phyloP scores from a whole-genome alignment of 2,113 vertebrate species.

The Odontesthes bonariensis region DNA sequence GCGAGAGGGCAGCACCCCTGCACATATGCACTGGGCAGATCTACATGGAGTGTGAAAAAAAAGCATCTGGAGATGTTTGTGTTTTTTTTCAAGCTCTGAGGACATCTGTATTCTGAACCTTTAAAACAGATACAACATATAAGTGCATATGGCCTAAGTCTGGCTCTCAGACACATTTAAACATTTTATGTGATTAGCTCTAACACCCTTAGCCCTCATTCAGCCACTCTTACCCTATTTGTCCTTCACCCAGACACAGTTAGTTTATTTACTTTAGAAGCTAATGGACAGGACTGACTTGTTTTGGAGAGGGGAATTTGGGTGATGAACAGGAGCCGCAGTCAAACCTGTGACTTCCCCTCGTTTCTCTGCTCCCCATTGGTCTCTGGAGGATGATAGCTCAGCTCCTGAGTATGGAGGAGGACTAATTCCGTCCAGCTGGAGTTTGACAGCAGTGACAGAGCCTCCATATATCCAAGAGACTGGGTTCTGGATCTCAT shows the following conservation, averaged over 20 bases:
- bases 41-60: constrained; percentile 1
- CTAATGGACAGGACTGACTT: constrained; percentile 54
- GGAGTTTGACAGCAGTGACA: constrained; percentile 62
- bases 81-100: background rate
- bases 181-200: constrained; percentile 35
- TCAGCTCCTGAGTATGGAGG: constrained; percentile 45
- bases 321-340: constrained; percentile 62
- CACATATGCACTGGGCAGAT: constrained; percentile 18
- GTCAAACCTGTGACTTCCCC: constrained; percentile 44
- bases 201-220: constrained; percentile 9
- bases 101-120: background rate
- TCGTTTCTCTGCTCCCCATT: constrained; percentile 50
- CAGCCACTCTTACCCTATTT: constrained; percentile 8
- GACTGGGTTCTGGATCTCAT: constrained; percentile 59
- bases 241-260: constrained; percentile 9
- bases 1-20: constrained; percentile 13
- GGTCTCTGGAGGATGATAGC: constrained; percentile 64
- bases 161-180: constrained; percentile 23
- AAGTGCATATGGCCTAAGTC: background rate
- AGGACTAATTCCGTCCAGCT: constrained; percentile 77
- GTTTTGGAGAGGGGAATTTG: constrained; percentile 17
- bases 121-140: background rate
- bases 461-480: constrained; percentile 69
- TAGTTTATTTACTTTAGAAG: constrained; percentile 61
- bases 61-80: background rate